Evolutionary conservation across 2,888 invertebrate species (phyloP).

Genomic region (Tenthredo notha): DNA sequence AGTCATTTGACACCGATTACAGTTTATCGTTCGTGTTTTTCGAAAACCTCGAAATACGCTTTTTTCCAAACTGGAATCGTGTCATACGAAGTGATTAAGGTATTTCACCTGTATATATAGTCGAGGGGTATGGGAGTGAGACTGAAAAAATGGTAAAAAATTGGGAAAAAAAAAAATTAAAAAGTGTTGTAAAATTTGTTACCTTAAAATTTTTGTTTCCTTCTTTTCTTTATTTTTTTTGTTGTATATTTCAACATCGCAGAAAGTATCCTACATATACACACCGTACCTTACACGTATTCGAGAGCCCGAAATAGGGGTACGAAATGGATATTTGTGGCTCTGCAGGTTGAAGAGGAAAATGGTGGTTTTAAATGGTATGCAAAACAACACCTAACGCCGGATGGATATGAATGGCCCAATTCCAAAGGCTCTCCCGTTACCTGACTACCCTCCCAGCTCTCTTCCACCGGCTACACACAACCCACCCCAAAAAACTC

Average conservation of each 20-base stretch:
- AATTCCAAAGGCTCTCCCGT: constrained; percentile 40
- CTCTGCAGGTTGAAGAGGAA: constrained; percentile 34
- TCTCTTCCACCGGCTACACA: not conserved
- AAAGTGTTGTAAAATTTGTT: too few relatives aligned
- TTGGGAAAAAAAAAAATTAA: too few relatives aligned
- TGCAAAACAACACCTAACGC: constrained; percentile 45
- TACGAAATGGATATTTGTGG: constrained; percentile 47
- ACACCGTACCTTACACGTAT: not conserved
- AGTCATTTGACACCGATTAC: too few relatives aligned
- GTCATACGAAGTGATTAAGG: too few relatives aligned
- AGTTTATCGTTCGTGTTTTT: too few relatives aligned
- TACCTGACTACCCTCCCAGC: not conserved
- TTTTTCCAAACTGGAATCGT: too few relatives aligned
- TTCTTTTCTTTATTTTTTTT: not conserved
- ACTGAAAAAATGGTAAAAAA: too few relatives aligned
- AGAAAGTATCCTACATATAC: not conserved
- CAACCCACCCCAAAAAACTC: too few relatives aligned
- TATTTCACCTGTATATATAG: too few relatives aligned
- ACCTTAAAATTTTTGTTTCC: too few relatives aligned
- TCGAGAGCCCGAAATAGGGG: not conserved
- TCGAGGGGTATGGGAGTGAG: too few relatives aligned
- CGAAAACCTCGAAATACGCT: too few relatives aligned
- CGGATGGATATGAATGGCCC: constrained; percentile 51
- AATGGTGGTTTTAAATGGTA: constrained; percentile 47
- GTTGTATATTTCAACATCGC: not conserved